Conservation (phyloP, 2,888 invertebrate species). For the Lutraria lutraria region DNA sequence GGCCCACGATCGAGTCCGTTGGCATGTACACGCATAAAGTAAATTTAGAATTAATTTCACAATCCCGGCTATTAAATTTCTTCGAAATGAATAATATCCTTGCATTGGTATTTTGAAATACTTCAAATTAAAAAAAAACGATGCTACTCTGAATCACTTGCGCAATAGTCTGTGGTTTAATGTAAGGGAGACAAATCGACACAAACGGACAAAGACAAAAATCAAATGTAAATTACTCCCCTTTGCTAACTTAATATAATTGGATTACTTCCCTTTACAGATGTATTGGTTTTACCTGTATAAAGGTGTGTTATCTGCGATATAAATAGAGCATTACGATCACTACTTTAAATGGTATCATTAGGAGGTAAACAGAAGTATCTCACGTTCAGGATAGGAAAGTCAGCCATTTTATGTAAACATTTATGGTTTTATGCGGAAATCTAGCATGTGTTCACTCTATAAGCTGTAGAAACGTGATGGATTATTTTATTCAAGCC, state of each 20-base stretch:
- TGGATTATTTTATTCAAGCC: neutral
- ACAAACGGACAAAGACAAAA: neutral
- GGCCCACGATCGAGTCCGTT: too few species aligned
- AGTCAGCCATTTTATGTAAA: constrained; percentile 1
- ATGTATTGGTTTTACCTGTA: constrained; percentile 1
- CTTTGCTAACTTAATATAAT: neutral
- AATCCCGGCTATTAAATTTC: too few species aligned
- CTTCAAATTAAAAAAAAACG: too few species aligned
- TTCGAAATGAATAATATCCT: too few species aligned
- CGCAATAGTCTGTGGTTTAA: too few species aligned
- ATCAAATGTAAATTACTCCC: neutral
- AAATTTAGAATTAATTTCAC: too few species aligned
- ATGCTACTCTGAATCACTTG: too few species aligned
- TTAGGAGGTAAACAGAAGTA: constrained; percentile 3
- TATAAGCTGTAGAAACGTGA: neutral
- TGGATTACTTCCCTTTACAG: neutral
- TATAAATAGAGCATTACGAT: neutral
- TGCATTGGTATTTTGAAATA: too few species aligned
- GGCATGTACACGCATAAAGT: too few species aligned
- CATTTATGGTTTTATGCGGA: neutral
- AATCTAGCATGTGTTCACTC: neutral
- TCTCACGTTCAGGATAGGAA: neutral
- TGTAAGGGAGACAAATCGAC: neutral
- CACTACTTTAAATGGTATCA: constrained; percentile 12
- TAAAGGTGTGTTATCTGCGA: neutral